These are phyloP conservation scores for Smutsia gigantea DNA, from an alignment of 2,797 vertebrate genomes.

Conservation along the genomic window DNA sequence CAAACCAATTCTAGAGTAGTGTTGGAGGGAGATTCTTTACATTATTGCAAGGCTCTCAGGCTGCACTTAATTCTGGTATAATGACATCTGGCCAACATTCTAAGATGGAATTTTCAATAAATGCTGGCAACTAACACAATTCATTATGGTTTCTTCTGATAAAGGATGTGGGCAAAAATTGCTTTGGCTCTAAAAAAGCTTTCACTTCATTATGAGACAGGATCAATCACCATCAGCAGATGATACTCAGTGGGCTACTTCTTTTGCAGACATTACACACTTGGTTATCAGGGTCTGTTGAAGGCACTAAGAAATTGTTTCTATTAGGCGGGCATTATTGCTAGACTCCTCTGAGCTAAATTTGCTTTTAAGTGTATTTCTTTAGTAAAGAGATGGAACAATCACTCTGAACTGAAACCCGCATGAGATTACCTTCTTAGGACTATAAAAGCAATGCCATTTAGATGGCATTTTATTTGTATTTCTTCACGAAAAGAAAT, in stretches of 20 bases:
- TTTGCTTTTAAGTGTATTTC: constrained; percentile 67
- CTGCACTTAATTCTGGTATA: constrained; percentile 71
- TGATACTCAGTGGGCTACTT: constrained; percentile 55
- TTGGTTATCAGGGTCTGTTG: constrained; percentile 49
- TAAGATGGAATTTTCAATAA: constrained; percentile 76
- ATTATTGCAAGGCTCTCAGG: constrained; percentile 50
- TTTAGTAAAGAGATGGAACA: constrained; percentile 59
- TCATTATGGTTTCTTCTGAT: constrained; percentile 71
- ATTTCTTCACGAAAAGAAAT: constrained; percentile 43
- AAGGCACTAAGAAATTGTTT: constrained; percentile 74
- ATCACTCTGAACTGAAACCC: neutral
- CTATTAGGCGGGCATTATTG: constrained; percentile 70
- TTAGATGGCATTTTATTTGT: constrained; percentile 51
- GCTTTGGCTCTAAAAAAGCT: constrained; percentile 66
- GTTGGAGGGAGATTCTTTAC: constrained; percentile 52
- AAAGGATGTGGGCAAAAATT: constrained; percentile 61
- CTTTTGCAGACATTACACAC: constrained; percentile 40
- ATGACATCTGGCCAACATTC: constrained; percentile 65
- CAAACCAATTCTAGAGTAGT: neutral
- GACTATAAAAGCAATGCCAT: neutral
- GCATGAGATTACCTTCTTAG: constrained; percentile 44
- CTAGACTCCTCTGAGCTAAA: constrained; percentile 60
- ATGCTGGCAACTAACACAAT: constrained; percentile 71
- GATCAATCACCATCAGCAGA: constrained; percentile 71
- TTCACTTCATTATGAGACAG: constrained; percentile 72